A percentile compares a stretch with the other conserved stretches of the same genome.
Conservation (phyloP, 92 coral and sea anemone species). For the Phenganax marumi region DNA sequence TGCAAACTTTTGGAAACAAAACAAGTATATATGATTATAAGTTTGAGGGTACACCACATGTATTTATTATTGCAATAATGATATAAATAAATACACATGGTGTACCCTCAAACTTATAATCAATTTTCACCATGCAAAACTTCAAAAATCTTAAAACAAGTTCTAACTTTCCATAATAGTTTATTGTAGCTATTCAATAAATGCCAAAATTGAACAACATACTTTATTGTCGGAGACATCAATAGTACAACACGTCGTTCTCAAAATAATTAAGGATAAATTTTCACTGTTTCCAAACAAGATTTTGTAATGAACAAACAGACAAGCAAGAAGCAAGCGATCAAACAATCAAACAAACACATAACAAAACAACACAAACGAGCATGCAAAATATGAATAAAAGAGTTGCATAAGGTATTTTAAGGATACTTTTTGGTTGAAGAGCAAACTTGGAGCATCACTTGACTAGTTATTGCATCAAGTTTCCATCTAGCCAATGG, state of each 20-base stretch:
- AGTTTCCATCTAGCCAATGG: slow-evolving; percentile 22
- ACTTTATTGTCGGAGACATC: slow-evolving; percentile 51
- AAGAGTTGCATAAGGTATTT: background rate
- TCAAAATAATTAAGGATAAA: background rate
- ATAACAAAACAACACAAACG: background rate
- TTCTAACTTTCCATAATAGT: background rate
- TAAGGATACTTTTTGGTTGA: slow-evolving; percentile 84
- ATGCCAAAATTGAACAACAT: background rate
- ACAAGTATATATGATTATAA: too few species aligned
- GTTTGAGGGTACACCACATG: too few species aligned
- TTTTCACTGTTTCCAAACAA: too few species aligned
- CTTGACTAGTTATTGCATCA: slow-evolving; percentile 33
- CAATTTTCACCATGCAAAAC: too few species aligned
- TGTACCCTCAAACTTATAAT: too few species aligned
- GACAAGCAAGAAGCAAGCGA: too few species aligned
- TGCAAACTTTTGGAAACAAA: background rate
- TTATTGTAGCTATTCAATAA: background rate
- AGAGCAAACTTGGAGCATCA: slow-evolving; percentile 84
- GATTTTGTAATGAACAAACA: too few species aligned
- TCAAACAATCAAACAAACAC: background rate
- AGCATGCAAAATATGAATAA: background rate
- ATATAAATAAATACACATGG: too few species aligned
- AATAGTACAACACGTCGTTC: slow-evolving; percentile 79
- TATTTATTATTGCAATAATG: too few species aligned
- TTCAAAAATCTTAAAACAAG: too few species aligned